phyloP scores from a whole-genome alignment of 1,140 invertebrate genomes.

The Choristoneura fumiferana region DNA sequence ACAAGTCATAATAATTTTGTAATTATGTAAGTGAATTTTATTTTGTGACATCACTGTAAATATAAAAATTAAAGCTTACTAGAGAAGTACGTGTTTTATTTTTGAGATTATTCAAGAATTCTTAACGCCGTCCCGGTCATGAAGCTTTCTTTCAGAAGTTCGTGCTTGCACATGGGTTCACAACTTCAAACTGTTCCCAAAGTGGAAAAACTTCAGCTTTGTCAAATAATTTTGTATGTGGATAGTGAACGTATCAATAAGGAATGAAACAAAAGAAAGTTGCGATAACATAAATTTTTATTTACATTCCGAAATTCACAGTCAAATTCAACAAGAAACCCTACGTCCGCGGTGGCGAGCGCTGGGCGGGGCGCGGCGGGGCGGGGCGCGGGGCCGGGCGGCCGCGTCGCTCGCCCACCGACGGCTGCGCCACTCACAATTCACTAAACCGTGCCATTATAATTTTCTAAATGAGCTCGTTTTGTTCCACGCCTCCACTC shows the following conservation, averaged over 20 bases:
- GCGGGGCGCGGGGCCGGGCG: too few species aligned
- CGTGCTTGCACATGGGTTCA: too few species aligned
- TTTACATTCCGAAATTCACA: conserved; percentile 75
- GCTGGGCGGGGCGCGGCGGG: too few species aligned
- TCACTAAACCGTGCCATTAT: conserved; percentile 36
- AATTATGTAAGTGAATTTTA: conserved; percentile 41
- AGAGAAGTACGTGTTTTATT: too few species aligned
- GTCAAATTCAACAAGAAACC: conserved; percentile 66
- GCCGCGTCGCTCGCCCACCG: too few species aligned
- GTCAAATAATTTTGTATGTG: too few species aligned
- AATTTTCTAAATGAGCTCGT: conserved; percentile 35
- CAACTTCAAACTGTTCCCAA: too few species aligned
- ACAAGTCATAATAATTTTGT: conserved; percentile 54
- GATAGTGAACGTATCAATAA: too few species aligned
- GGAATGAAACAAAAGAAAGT: conserved; percentile 28
- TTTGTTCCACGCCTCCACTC: conserved; percentile 33
- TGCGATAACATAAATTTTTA: conserved; percentile 76
- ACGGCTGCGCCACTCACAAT: conserved; percentile 49
- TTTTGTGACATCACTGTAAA: conserved; percentile 56
- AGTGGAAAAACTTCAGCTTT: too few species aligned
- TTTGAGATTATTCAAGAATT: too few species aligned
- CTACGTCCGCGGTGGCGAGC: conserved; percentile 44
- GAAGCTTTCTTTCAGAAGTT: too few species aligned
- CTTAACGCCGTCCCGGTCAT: too few species aligned
- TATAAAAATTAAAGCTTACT: conserved; percentile 55